A percentile compares a stretch with the other conserved stretches of the same genome.
Evolutionary conservation across 1,140 invertebrate species (phyloP).

Genomic region (Euura saliciscinereae): DNA sequence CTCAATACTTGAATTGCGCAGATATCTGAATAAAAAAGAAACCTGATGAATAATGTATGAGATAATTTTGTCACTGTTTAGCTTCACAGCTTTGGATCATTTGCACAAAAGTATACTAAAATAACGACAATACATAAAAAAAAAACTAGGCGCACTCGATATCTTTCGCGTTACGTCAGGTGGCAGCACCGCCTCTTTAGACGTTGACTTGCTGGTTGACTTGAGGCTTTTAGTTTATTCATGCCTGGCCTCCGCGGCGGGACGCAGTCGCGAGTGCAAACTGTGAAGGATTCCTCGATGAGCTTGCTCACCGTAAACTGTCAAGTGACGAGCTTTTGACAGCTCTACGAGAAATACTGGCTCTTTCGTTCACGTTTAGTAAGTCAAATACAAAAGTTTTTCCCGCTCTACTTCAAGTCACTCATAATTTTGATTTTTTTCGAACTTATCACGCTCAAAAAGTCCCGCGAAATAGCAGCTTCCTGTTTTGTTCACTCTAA

Average conservation of each 20-base stretch:
- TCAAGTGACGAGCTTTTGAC: background rate
- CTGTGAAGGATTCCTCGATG: background rate
- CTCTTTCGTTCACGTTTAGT: background rate
- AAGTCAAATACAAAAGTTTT: background rate
- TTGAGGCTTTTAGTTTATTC: background rate
- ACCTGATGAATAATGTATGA: too few species aligned
- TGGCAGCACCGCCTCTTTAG: background rate
- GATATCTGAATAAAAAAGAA: too few species aligned
- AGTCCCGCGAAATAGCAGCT: too few species aligned
- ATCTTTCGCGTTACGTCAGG: background rate
- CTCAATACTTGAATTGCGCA: too few species aligned
- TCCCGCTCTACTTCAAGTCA: too few species aligned
- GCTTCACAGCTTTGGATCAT: too few species aligned
- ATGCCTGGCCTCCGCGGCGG: background rate
- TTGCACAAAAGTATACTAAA: too few species aligned
- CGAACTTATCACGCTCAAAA: too few species aligned
- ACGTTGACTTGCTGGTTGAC: background rate
- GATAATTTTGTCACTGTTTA: too few species aligned
- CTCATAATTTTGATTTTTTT: too few species aligned
- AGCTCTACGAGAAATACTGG: background rate
- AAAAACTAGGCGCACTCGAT: background rate
- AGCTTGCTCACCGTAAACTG: background rate
- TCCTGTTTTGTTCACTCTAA: too few species aligned
- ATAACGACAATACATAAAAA: too few species aligned
- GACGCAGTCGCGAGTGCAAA: constrained; percentile 2